Evolutionary conservation across 1,140 invertebrate species (phyloP).

Genomic region (Lasioglossum albipes): DNA sequence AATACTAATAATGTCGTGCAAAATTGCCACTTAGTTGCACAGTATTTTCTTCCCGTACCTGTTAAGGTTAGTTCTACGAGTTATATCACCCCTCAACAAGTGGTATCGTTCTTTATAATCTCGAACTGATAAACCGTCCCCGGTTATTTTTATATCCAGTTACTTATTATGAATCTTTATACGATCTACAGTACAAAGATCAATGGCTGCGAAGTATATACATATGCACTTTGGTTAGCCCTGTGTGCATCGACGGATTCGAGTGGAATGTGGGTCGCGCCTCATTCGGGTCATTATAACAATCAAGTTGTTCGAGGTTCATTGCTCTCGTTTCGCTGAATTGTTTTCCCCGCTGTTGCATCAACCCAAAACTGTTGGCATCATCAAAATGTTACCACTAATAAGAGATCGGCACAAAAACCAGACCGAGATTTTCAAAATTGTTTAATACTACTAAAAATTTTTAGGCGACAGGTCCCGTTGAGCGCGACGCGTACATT

Average conservation of each 20-base stretch:
- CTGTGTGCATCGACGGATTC: background rate
- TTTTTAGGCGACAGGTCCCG: no score
- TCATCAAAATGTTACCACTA: no score
- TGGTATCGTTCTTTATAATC: background rate
- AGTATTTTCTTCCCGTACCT: background rate
- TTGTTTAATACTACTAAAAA: no score
- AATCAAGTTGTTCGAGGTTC: constrained; percentile 35
- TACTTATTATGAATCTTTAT: background rate
- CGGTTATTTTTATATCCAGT: background rate
- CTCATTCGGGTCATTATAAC: constrained; percentile 39
- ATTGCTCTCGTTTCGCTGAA: constrained; percentile 23
- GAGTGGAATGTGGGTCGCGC: constrained; percentile 35
- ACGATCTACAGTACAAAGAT: background rate
- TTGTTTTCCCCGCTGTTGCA: background rate
- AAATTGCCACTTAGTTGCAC: no score
- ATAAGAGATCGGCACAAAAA: no score
- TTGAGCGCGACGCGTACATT: no score
- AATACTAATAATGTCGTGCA: no score
- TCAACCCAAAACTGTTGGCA: no score
- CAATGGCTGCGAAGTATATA: background rate
- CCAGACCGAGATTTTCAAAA: no score
- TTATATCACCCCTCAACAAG: background rate
- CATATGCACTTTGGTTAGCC: background rate
- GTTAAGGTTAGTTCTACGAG: background rate
- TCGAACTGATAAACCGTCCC: background rate